Evolutionary conservation across 2,113 vertebrate species (phyloP).

Genomic region (Sardina pilchardus): DNA sequence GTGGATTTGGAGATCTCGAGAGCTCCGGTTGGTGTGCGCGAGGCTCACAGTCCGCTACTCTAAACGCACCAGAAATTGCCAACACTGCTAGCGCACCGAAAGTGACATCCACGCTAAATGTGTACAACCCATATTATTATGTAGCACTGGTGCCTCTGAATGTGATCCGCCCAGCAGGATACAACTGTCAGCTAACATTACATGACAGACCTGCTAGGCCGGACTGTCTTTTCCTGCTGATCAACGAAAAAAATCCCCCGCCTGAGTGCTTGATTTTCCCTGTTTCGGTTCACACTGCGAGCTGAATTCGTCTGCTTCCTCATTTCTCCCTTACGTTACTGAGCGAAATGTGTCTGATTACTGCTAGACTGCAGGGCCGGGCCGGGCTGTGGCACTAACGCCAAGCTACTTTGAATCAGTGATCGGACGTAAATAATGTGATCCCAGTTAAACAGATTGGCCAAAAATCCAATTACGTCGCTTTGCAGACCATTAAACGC

Average conservation of each 20-base stretch:
- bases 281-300: slow-evolving; percentile 25
- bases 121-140: no score
- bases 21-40: no score
- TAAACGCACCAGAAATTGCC: background rate
- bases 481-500: slow-evolving; percentile 50
- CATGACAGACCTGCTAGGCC: background rate
- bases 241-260: slow-evolving; percentile 15
- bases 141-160: background rate
- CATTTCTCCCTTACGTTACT: slow-evolving; percentile 34
- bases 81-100: background rate
- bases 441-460: slow-evolving; percentile 67
- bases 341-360: background rate
- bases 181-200: background rate
- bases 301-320: slow-evolving; percentile 44
- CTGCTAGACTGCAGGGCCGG: background rate
- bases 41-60: no score
- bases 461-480: slow-evolving; percentile 63
- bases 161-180: background rate
- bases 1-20: background rate
- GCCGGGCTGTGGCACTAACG: background rate
- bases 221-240: slow-evolving; percentile 2
- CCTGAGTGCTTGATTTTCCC: background rate
- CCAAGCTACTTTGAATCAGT: background rate
- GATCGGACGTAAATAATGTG: slow-evolving; percentile 40
- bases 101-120: background rate